Percentiles rank a stretch among this genome's conserved stretches.
phyloP scores from a whole-genome alignment of 2,888 invertebrate genomes.

The Amaurobius ferox region DNA sequence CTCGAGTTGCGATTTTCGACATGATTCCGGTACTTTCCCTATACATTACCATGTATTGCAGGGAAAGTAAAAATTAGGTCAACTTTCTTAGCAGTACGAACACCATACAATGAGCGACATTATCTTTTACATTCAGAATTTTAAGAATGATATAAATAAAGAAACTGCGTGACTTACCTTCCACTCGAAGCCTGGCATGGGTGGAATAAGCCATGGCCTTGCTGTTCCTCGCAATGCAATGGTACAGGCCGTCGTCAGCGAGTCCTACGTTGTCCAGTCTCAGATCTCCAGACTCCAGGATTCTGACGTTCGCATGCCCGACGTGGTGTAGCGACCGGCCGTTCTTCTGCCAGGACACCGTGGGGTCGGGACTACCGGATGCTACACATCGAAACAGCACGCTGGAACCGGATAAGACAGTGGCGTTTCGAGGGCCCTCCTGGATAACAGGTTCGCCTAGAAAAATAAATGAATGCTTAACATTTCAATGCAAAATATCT shows the following conservation, averaged over 20 bases:
- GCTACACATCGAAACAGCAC: conserved; percentile 71
- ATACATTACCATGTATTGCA: too few species aligned
- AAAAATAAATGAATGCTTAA: neutral
- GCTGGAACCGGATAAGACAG: conserved; percentile 71
- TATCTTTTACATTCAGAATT: too few species aligned
- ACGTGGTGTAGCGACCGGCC: conserved; percentile 64
- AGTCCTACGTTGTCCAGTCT: conserved; percentile 71
- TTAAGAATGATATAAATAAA: too few species aligned
- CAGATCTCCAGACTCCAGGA: conserved; percentile 67
- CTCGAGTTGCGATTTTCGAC: too few species aligned
- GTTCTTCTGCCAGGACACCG: conserved; percentile 73
- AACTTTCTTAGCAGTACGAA: too few species aligned
- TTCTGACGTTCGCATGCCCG: conserved; percentile 67
- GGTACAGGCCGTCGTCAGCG: conserved; percentile 73
- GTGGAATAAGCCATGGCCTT: conserved; percentile 70
- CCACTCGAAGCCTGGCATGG: conserved; percentile 70
- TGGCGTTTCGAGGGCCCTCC: conserved; percentile 67
- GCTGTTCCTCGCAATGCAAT: conserved; percentile 74
- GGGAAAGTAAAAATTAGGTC: too few species aligned
- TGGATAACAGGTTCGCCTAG: conserved; percentile 66
- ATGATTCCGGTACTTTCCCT: too few species aligned
- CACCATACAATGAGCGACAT: too few species aligned
- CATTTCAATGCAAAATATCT: too few species aligned
- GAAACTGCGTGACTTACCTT: too few species aligned
- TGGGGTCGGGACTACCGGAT: conserved; percentile 63